Evolutionary conservation across 2,113 vertebrate species (phyloP).

Genomic region (Semnornis frantzii): DNA sequence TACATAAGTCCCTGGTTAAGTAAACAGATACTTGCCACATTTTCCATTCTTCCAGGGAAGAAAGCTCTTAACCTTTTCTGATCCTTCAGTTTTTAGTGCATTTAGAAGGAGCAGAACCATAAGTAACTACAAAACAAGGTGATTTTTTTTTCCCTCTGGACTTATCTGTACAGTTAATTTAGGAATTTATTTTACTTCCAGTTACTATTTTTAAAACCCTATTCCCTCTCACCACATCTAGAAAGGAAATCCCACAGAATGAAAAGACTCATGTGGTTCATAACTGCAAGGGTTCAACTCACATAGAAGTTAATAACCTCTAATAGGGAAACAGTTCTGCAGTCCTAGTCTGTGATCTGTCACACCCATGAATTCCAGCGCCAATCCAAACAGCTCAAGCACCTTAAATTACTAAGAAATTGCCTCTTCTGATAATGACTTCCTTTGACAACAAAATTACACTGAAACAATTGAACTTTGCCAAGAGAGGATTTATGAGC

Average conservation of each 20-base stretch:
- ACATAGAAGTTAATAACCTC: not conserved
- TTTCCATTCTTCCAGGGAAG: not conserved
- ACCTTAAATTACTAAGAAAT: not conserved
- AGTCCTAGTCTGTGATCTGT: not conserved
- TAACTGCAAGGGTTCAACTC: not conserved
- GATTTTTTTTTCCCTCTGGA: not conserved
- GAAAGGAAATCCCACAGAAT: not conserved
- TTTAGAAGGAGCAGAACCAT: not conserved
- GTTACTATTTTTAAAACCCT: not conserved
- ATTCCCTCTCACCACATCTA: not conserved
- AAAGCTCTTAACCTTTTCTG: not conserved
- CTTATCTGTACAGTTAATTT: not conserved
- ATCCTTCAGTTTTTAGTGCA: not conserved
- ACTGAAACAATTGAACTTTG: not conserved
- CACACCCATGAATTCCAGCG: not conserved
- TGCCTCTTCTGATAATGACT: not conserved
- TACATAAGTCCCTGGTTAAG: not conserved
- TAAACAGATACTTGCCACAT: not conserved
- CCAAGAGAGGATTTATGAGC: not conserved
- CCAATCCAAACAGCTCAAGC: not conserved
- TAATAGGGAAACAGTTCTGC: not conserved
- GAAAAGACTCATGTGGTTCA: not conserved
- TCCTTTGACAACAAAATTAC: not conserved
- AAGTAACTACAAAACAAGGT: not conserved
- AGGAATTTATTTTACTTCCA: not conserved